Evolutionary conservation across 35 echinoderm and acorn worm species (phyloP), one percentile per base, ranked within the genome.

Genomic region (Hemicentrotus pulcherrimus): DNA sequence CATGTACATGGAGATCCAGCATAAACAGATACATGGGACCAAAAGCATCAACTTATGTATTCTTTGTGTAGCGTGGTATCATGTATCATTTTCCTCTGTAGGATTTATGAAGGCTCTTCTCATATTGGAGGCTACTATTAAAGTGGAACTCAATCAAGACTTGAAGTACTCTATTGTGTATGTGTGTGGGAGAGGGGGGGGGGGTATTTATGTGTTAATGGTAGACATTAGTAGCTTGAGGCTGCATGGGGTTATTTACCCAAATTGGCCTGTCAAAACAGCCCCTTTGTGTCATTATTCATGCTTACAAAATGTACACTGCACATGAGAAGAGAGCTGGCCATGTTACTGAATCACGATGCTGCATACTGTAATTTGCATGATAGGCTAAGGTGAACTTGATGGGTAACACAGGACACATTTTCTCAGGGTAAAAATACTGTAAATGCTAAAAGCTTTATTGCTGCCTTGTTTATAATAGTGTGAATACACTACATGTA

Each of bases 221-320:
- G 65, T 28, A 78, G 65, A 78, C 28, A 78, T 78, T 78, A 78
- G 65, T 78, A 78, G 65, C 65, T 78, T 0, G 65, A 78, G 65
- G 65, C 65, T 78, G 65, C 65, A 78, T 78, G 0, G 22, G 28
- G 88, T 90, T 90, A 90, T 90, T 90, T 90, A 47, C 46, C 32
- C 46, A 78, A 90, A 90, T 90, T 90, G 88, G 88, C 88, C 46
- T 90, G 88, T 90, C 88, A 90, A 90, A 90, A 90, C 46, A 90
- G 88, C 32, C 14, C 32, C 88, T 45, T 33, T 45, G 31, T 90
- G 88, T 9, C 88, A 90, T 90, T 45, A 90, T 90, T 90, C 88
- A 90, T 90, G 88, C 88, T 90, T 90, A 90, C 30, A 30, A 85
- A 41, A 41, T 41, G 35, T 41, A 41, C 65, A 78, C n/a, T 41